Base-by-base conservation (phyloP, 2,797 vertebrate genomes). In the Lutjanus argentimaculatus region DNA sequence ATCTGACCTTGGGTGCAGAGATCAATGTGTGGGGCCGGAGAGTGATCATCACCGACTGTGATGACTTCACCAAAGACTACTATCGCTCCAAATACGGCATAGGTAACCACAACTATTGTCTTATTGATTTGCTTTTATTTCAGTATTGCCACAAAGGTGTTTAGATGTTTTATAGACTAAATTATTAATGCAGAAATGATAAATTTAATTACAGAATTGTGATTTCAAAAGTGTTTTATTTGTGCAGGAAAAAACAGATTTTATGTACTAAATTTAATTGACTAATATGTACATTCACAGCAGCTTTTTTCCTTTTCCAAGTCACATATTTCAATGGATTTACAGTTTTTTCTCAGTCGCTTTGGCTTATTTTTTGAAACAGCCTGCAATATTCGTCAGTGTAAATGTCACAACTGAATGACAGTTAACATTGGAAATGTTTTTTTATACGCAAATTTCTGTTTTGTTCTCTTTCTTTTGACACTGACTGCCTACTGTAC, bases 1-100 rank as follows among this genome's bases (percentile, higher is more conserved):
- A 99, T 92, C 94, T 99, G 87, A 91, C 84, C 22, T 69, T 99
- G 55, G 98, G 98, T 30, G 80, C 90, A 16, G 88, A 94, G 83
- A 94, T 99, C 91, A 98, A 97, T 56, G 96, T 97, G 66, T 98
- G 97, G 96, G 98, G 98, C 89, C 95, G 98, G 77, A 96, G 87
- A 70, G 88, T 99, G 51, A 64, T 96, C n/a, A 87, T 99, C 82
- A 95, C 95, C 59, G 97, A 98, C 90, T 99, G 98, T 87, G 97
- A 99, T 91, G 93, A 97, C 87, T 99, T 97, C 93, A 99, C 98
- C 53, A 98, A 97, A 94, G 90, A 95, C 80, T 96, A 97, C 92
- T 99, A 98, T 91, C 96, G 91, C 87, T 89, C 91, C 85, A 98
- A 97, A 92, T 98, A 97, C 1, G 96, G 97, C 89, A 89, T 96